Percentiles rank a stretch among this genome's conserved stretches.
Conservation (phyloP, 1,140 invertebrate genomes). For the Aphelenchoides fujianensis region DNA sequence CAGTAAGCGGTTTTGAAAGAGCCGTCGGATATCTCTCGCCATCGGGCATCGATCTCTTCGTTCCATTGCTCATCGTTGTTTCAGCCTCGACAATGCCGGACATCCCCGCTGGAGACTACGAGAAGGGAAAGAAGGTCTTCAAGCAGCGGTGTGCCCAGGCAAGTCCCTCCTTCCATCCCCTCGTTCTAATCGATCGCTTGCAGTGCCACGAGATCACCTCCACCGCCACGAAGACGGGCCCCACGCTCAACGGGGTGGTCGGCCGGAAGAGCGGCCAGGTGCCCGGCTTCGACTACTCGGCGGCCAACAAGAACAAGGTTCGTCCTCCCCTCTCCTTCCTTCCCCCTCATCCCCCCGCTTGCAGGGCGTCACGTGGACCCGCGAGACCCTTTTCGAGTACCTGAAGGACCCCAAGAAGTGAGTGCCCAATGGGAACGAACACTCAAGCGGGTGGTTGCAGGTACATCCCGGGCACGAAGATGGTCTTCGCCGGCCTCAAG, state of each 20-base stretch:
- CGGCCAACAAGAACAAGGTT: conserved; percentile 95
- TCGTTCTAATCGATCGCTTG: too few species aligned
- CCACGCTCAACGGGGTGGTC: conserved; percentile 86
- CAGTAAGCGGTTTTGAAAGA: too few species aligned
- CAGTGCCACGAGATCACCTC: conserved; percentile 69
- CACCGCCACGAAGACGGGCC: conserved; percentile 88
- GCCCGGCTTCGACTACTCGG: conserved; percentile 85
- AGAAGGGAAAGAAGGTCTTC: conserved; percentile 96
- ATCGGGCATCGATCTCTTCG: too few species aligned
- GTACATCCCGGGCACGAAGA: conserved; percentile 93
- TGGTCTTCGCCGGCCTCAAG: conserved; percentile 98
- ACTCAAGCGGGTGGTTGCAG: too few species aligned
- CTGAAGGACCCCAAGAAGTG: conserved; percentile 85
- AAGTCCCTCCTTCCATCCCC: too few species aligned
- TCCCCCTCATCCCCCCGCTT: too few species aligned
- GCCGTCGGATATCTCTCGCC: too few species aligned
- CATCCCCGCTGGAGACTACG: conserved; percentile 74
- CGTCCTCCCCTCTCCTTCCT: too few species aligned
- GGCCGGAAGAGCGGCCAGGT: conserved; percentile 94
- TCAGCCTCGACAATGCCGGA: conserved; percentile 46
- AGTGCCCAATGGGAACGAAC: too few species aligned
- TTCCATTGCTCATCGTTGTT: too few species aligned
- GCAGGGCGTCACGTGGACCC: conserved; percentile 92
- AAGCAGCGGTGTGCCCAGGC: conserved; percentile 95
- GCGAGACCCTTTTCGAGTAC: conserved; percentile 90